Conservation (phyloP, 2,113 vertebrate genomes). For the Channa maculata region DNA sequence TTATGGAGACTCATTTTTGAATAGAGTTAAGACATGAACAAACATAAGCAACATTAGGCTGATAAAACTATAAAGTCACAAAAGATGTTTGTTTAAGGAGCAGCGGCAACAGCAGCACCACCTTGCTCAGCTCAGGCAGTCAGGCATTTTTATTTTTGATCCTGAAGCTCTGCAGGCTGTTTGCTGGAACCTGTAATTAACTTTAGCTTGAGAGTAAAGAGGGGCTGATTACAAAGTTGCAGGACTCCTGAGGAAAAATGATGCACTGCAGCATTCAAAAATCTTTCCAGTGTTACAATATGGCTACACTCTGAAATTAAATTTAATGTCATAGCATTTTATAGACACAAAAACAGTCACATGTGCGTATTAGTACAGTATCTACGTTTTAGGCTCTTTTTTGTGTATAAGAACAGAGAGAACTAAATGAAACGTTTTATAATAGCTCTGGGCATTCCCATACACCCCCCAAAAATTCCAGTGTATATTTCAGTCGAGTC, state of each 20-base stretch:
- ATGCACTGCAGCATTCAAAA: slow-evolving; percentile 30
- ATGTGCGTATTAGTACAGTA: neutral
- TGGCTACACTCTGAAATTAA: neutral
- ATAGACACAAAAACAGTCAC: neutral
- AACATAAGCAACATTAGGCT: slow-evolving; percentile 39
- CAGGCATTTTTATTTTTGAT: slow-evolving; percentile 67
- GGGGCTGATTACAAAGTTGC: slow-evolving; percentile 66
- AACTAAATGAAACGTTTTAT: slow-evolving; percentile 26
- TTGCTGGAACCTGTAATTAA: slow-evolving; percentile 75
- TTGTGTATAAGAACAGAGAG: slow-evolving; percentile 19
- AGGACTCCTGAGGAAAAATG: slow-evolving; percentile 45
- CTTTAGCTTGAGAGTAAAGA: slow-evolving; percentile 68
- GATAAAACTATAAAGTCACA: slow-evolving; percentile 16
- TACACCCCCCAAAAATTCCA: slow-evolving; percentile 55
- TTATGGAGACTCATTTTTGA: slow-evolving; percentile 62
- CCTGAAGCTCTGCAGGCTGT: slow-evolving; percentile 66
- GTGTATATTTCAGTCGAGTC: slow-evolving; percentile 70
- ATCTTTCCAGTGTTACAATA: slow-evolving; percentile 10
- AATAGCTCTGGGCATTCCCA: slow-evolving; percentile 46
- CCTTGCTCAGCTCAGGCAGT: slow-evolving; percentile 31
- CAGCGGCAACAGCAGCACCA: slow-evolving; percentile 4
- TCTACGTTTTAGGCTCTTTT: slow-evolving; percentile 6
- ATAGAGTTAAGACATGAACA: slow-evolving; percentile 45
- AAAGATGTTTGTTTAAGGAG: slow-evolving; percentile 8
- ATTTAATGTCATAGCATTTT: slow-evolving; percentile 10